Base-by-base conservation (phyloP, 2,888 invertebrate species). In the Caenorhabditis macrosperma region DNA sequence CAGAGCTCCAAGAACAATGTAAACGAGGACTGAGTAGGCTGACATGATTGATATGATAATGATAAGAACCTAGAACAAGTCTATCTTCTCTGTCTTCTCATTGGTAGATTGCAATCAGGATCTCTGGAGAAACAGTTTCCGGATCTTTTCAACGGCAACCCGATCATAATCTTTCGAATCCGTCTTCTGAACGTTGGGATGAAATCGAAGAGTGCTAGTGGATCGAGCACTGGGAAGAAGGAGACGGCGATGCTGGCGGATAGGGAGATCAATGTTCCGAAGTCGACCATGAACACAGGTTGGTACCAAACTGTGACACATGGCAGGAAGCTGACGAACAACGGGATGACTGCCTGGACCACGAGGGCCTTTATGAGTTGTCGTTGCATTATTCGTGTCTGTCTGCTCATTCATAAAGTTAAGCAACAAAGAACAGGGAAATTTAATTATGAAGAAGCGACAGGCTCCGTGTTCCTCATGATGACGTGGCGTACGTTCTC, bases 151-250 rank as follows among this genome's bases (percentile, higher is more conserved):
- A n/a, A n/a, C n/a, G n/a, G n/a, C n/a, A n/a, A n/a, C n/a, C n/a
- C n/a, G n/a, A n/a, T n/a, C n/a, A 60, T 44, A 5, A 28, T 44
- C 0, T 28, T 20, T 10, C 33, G 5, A 20, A 63, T 50, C 17
- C 33, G 48, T 1, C 50, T 48, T 9, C 63, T 17, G 1, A 63
- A 33, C 15, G 22, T 15, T 22, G 63, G 63, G 1, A 64, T 10
- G 22, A 64, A 52, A n/a, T 24, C 24, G 7, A 52, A 50, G 7
- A 64, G 24, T 1, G 63, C 63, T 7, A 64, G 24, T 15, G 63
- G 63, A 24, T 64, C 63, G 9, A 64, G 50, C 4, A 38, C 50
- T 2, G 63, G 63, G 20, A 64, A 64, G 24, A 64, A 1, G 63
- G 63, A 10, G 48, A 63, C 5, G 33, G 33, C 3, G 63, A 63